phyloP scores from a whole-genome alignment of 2,113 vertebrate species.

The Leptosomus discolor region DNA sequence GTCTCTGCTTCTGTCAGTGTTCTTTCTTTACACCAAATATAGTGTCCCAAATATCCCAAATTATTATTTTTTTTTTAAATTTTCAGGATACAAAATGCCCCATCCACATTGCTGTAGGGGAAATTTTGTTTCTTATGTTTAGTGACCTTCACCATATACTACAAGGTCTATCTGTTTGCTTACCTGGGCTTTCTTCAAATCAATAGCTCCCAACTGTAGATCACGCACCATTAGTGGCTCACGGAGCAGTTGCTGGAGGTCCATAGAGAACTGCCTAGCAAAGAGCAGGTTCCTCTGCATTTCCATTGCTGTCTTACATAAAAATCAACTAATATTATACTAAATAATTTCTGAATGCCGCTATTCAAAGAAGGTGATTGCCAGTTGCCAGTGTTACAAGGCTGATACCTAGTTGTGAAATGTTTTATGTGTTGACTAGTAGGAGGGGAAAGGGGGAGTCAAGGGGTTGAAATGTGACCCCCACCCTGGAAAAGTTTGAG shows the following conservation, averaged over 20 bases:
- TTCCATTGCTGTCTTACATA: constrained; percentile 9
- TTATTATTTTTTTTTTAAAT: no score
- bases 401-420: not conserved
- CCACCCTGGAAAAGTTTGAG: not conserved
- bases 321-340: not conserved
- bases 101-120: not conserved
- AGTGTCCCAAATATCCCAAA: not conserved
- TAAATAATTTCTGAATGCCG: not conserved
- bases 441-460: not conserved
- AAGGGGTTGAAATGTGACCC: not conserved
- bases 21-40: not conserved
- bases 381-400: not conserved
- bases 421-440: not conserved
- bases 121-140: not conserved
- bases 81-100: not conserved
- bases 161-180: constrained; percentile 4
- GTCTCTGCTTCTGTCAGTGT: not conserved
- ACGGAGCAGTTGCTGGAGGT: not conserved
- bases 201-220: not conserved
- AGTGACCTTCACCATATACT: constrained; percentile 14
- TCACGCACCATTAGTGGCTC: constrained; percentile 1
- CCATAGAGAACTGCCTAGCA: not conserved
- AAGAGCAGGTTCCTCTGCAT: not conserved
- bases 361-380: not conserved
- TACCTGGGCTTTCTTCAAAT: not conserved